Conservation (phyloP, 1,140 invertebrate genomes). For the Papilio aristodemus region DNA sequence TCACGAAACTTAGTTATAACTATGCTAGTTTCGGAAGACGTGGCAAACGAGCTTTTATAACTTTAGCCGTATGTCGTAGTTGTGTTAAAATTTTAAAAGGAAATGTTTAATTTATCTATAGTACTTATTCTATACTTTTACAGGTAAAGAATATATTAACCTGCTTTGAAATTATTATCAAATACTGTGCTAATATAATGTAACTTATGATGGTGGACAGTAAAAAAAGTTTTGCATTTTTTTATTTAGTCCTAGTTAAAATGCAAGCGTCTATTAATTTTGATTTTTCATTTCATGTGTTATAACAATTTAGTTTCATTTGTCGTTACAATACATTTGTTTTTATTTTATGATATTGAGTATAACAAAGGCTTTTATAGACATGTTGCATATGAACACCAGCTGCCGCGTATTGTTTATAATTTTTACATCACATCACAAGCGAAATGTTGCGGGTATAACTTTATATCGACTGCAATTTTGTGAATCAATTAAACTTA, state of each 20-base stretch:
- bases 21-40: slow-evolving; percentile 13
- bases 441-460: not conserved
- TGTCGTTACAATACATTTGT: slow-evolving; percentile 5
- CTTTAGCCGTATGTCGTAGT: slow-evolving; percentile 8
- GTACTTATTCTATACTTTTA: too few species aligned
- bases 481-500: not conserved
- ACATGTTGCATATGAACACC: slow-evolving; percentile 15
- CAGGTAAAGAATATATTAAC: too few species aligned
- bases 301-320: slow-evolving; percentile 13
- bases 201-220: too few species aligned
- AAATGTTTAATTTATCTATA: slow-evolving; percentile 17
- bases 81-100: slow-evolving; percentile 15
- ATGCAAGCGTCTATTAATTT: not conserved
- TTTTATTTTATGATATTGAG: slow-evolving; percentile 11
- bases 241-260: not conserved
- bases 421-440: slow-evolving; percentile 4
- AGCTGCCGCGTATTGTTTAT: slow-evolving; percentile 8
- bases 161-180: too few species aligned
- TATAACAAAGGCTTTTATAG: not conserved
- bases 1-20: slow-evolving; percentile 15
- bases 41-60: slow-evolving; percentile 23
- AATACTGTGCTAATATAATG: too few species aligned
- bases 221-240: too few species aligned
- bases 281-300: not conserved
- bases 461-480: slow-evolving; percentile 4